Evolutionary conservation across 2,888 invertebrate species (phyloP).

Genomic region (Meganola albula): DNA sequence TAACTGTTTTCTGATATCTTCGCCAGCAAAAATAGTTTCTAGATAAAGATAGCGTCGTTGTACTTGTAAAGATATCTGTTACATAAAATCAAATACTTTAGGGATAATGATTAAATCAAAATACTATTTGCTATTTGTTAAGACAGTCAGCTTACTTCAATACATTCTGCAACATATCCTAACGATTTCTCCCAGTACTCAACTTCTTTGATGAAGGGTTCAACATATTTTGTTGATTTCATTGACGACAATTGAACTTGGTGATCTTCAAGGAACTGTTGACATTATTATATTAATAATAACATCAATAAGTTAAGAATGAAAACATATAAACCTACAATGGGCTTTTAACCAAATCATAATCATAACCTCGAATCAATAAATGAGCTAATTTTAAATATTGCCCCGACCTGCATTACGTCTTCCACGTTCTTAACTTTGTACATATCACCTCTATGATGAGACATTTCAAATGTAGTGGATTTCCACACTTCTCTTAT

Average conservation of each 20-base stretch:
- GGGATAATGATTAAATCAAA: no score
- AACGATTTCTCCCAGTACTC: constrained; percentile 92
- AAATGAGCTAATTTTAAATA: no score
- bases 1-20: constrained; percentile 91
- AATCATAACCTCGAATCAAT: no score
- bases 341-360: no score
- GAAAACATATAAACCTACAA: no score
- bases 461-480: constrained; percentile 84
- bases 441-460: constrained; percentile 83
- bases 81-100: constrained; percentile 4
- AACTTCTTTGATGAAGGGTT: constrained; percentile 89
- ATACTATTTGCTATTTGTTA: background rate
- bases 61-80: constrained; percentile 82
- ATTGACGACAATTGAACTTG: constrained; percentile 89
- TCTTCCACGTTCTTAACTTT: constrained; percentile 87
- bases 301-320: no score
- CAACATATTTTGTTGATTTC: constrained; percentile 92
- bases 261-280: constrained; percentile 86
- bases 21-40: constrained; percentile 92
- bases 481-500: constrained; percentile 85
- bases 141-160: constrained; percentile 76
- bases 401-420: constrained; percentile 81
- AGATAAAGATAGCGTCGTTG: constrained; percentile 92
- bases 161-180: constrained; percentile 87
- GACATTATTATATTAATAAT: no score